These are phyloP conservation scores for Cydia amplana DNA, from an alignment of 1,140 invertebrate species.

Conservation along the genomic window DNA sequence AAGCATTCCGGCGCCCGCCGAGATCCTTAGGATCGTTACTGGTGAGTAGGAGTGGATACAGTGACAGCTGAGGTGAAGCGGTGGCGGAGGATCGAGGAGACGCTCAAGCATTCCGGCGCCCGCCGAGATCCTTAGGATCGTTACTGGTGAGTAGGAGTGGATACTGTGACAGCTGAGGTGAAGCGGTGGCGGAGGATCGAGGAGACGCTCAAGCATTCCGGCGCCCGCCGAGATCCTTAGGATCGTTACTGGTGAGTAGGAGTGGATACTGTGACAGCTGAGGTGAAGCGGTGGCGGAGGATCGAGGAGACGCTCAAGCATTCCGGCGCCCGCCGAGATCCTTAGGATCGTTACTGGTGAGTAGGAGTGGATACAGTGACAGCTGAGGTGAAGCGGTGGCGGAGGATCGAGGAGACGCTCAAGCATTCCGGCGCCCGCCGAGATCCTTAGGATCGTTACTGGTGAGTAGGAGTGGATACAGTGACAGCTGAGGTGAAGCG, in stretches of 20 bases:
- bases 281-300: conserved; percentile 84
- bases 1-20: conserved; percentile 87
- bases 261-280: too few relatives aligned
- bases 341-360: conserved; percentile 89
- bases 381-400: conserved; percentile 81
- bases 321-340: conserved; percentile 86
- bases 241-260: conserved; percentile 86
- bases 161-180: background rate
- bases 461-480: conserved; percentile 78
- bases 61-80: conserved; percentile 76
- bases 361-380: conserved; percentile 31
- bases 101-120: conserved; percentile 87
- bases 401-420: conserved; percentile 88
- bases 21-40: conserved; percentile 88
- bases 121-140: conserved; percentile 86
- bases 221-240: conserved; percentile 87
- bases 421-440: conserved; percentile 87
- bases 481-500: conserved; percentile 76
- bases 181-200: conserved; percentile 88
- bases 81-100: conserved; percentile 88
- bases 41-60: conserved; percentile 78
- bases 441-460: conserved; percentile 88
- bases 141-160: conserved; percentile 83
- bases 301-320: conserved; percentile 89
- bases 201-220: conserved; percentile 88